Evolutionary conservation across 1,140 invertebrate species (phyloP).

Genomic region (Leguminivora glycinivorella): DNA sequence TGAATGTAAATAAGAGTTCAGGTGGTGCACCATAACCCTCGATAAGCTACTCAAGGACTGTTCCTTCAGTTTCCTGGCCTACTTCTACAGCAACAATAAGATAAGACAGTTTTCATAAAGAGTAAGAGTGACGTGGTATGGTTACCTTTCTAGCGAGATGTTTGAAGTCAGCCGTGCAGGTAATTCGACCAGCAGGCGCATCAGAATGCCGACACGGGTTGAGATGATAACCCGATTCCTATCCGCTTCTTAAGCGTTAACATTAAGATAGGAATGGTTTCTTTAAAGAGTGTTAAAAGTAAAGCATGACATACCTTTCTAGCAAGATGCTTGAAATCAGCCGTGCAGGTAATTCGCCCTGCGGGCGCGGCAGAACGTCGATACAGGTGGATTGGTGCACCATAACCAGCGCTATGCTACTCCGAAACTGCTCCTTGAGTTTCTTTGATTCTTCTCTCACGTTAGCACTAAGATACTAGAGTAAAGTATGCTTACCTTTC

Average conservation of each 20-base stretch:
- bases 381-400: constrained; percentile 95
- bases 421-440: constrained; percentile 93
- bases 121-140: too few species aligned
- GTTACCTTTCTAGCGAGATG: constrained; percentile 96
- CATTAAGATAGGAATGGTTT: too few species aligned
- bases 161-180: constrained; percentile 95
- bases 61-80: too few species aligned
- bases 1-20: constrained; percentile 96
- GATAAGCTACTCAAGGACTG: constrained; percentile 87
- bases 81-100: too few species aligned
- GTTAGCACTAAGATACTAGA: too few species aligned
- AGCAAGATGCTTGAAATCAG: constrained; percentile 87
- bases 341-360: constrained; percentile 92
- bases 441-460: too few species aligned
- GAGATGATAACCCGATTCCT: too few species aligned
- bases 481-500: neutral
- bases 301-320: neutral
- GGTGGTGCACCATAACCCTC: constrained; percentile 91
- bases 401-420: constrained; percentile 93
- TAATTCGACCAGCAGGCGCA: constrained; percentile 92
- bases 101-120: too few species aligned
- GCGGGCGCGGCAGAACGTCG: constrained; percentile 86
- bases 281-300: too few species aligned
- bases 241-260: too few species aligned
- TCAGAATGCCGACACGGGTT: constrained; percentile 90